Evolutionary conservation across 2,797 vertebrate species (phyloP), one percentile per base, ranked within the genome.

Genomic region (Tokudaia muenninki): DNA sequence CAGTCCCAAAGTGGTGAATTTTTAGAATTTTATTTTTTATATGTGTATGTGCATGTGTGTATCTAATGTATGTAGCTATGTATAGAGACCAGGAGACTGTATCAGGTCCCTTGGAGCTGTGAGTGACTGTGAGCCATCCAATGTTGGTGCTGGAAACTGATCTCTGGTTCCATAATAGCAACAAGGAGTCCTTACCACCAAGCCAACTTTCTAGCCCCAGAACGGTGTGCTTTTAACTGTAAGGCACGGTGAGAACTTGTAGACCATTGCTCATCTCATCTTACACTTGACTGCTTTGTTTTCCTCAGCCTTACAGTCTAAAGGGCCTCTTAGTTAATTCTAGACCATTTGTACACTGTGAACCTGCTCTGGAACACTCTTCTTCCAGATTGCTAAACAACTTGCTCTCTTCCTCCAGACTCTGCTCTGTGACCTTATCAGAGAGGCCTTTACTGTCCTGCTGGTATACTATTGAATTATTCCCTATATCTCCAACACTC

Each of bases 381-480:
- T 70, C 65, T 61, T 81, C 75, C 44, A 92, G 47, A 59, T 63
- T 93, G 16, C 47, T 22, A 77, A 77, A 59, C 19, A 67, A 12
- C 12, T 80, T 44, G 50, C 79, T 65, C 24, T n/a, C 92, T 88
- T 82, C 29, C 19, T 81, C 86, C 78, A 91, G 59, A 61, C 0
- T 89, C 67, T 94, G 44, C 52, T 82, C 84, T 94, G 74, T 91
- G 50, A 59, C 44, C 29, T 91, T 94, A 81, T 67, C 88, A 61
- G 84, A 44, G 57, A 94, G n/a, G 31, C 3, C 41, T 97, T 90
- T 92, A 77, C 41, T 87, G 63, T 83, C 77, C 44, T 65, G 19
- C 41, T 88, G 59, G 50, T 44, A 91, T 57, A 88, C 80, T 67
- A 63, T 1, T 47, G 29, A 21, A 91, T 86, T 82, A 8, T n/a